Base-by-base conservation (phyloP, 1,140 invertebrate genomes). In the Xylocopa sonorina region DNA sequence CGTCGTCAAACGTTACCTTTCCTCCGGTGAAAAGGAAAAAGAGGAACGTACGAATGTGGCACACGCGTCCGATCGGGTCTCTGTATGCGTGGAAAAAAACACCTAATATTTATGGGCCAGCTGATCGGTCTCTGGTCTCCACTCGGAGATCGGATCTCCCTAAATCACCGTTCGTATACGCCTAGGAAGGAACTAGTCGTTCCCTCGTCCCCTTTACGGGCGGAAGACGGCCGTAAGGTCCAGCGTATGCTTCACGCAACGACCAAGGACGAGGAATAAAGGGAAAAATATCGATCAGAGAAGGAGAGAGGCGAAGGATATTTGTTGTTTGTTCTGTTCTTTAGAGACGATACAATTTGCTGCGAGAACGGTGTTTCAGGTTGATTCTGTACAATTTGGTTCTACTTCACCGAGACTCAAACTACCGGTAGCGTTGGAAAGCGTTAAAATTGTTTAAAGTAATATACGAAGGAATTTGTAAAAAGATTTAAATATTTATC, bases 101-200 rank as follows among this genome's bases (percentile, higher is more conserved):
- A 89, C 88, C 88, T 90, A 89, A 90, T 90, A 91, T 91, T 90
- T 91, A 91, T 90, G 87, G 88, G 88, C 85, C 66, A 83, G 80
- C 85, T 90, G 90, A 91, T 91, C 86, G 85, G 87, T 85, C 73
- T 87, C 83, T 81, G 83, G 78, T 84, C 82, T 88, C 85, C 80
- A 84, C 77, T 87, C 85, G 81, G 53, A 86, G 88, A 90, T 91
- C 89, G 88, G 83, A 91, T 91, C 87, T 88, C 89, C 86, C 86
- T 91, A 91, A 91, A 91, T 91, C 90, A 91, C 84, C 72, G 81
- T 74, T 62, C 55, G 84, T 82, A 80, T 89, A 90, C 89, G 89
- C 89, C 89, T 90, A 88, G 89, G 82, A 88, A 90, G 87, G 80
- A 89, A 88, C 88, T 85, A 76, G 84, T 57, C 74, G 43, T 58